Evolutionary conservation across 2,113 vertebrate species (phyloP).

Genomic region (Trogon surrucura): DNA sequence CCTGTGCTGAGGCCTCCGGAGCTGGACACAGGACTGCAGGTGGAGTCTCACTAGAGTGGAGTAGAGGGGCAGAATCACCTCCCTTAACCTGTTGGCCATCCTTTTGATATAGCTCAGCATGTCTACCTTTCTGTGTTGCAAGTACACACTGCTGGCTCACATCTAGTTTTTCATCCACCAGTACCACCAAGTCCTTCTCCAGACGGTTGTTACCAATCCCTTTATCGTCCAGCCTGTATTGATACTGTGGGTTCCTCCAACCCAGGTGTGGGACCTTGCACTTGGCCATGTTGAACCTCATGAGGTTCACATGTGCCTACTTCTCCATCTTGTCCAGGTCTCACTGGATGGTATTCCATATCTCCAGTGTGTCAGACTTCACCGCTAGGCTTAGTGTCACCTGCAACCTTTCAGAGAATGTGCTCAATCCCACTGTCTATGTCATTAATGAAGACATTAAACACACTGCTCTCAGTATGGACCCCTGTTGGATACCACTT

Average conservation of each 20-base stretch:
- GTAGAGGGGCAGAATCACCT: too few relatives aligned
- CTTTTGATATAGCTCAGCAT: neutral
- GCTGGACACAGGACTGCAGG: neutral
- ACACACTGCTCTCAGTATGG: neutral
- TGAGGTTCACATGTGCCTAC: too few relatives aligned
- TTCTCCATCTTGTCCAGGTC: neutral
- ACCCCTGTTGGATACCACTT: neutral
- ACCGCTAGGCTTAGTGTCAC: neutral
- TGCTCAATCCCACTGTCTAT: neutral
- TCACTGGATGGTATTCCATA: too few relatives aligned
- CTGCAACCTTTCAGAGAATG: neutral
- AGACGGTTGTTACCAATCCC: neutral
- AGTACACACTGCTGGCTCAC: too few relatives aligned
- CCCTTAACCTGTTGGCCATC: neutral
- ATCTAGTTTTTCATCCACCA: too few relatives aligned
- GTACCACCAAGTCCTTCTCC: neutral
- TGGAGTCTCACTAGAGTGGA: fast-evolving
- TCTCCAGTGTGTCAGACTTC: neutral
- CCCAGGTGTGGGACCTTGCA: neutral
- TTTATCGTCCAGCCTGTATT: neutral
- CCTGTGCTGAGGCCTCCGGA: neutral
- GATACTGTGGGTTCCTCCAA: neutral
- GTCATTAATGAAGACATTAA: neutral
- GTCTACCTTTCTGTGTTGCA: too few relatives aligned
- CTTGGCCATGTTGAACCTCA: neutral